These are phyloP conservation scores for Artemia franciscana DNA, from an alignment of 1,140 invertebrate species.

Conservation along the genomic window DNA sequence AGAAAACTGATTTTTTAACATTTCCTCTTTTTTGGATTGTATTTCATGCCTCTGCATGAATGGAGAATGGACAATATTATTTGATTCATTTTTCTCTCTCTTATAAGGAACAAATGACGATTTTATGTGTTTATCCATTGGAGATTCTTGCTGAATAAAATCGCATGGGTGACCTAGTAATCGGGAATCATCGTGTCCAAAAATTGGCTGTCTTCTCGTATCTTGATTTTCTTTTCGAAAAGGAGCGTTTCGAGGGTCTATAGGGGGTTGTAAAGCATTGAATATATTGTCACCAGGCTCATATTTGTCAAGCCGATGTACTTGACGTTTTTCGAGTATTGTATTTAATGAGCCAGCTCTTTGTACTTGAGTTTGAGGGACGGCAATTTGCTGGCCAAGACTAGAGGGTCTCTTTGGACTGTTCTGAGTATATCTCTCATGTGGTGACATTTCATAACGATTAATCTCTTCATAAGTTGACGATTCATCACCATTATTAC, in stretches of 20 bases:
- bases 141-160: background rate
- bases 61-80: background rate
- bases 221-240: background rate
- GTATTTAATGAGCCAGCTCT: background rate
- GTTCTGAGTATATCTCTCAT: background rate
- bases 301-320: background rate
- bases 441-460: background rate
- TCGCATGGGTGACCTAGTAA: background rate
- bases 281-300: background rate
- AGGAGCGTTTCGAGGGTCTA: background rate
- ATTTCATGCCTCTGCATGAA: background rate
- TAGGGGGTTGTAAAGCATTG: background rate
- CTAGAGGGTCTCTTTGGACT: background rate
- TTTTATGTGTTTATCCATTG: background rate
- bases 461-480: constrained; percentile 9
- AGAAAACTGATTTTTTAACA: background rate
- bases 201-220: background rate
- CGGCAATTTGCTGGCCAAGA: background rate
- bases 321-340: background rate
- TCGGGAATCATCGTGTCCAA: background rate
- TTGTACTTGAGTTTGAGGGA: background rate
- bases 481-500: constrained; percentile 24
- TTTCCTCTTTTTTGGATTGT: background rate
- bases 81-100: background rate
- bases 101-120: background rate